Base-by-base conservation (phyloP, 1,140 invertebrate genomes). In the Adoxophyes honmai region DNA sequence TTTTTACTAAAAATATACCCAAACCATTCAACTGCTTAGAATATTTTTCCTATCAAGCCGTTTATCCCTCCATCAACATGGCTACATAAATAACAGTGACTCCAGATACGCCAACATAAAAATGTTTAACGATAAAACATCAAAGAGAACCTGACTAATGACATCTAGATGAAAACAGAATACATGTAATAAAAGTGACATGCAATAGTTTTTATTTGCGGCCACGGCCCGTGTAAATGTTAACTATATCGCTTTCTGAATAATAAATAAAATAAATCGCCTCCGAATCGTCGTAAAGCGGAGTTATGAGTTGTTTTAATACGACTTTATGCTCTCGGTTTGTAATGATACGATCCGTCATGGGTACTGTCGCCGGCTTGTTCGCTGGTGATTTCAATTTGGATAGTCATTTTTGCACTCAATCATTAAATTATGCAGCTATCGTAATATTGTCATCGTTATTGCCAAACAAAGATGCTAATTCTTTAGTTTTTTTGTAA, bases 151-250 rank as follows among this genome's bases (percentile, higher is more conserved):
- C 74, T 81, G 74, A 85, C 70, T 81, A 84, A 87, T 87, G 75
- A 71, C 71, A 84, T 83, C 81, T 77, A 87, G 77, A 85, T 85
- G 75, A 85, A 81, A 85, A 85, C 78, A 75, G 72, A 75, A 81
- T 79, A 80, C 72, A 70, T 67, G 75, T 73, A 80, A 87, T 87
- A 85, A 82, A 85, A 81, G 62, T 85, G 81, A 84, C 81, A 78
- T 71, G 64, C 67, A 48, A 63, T 78, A 78, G 67, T 76, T 81
- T 81, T 74, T 77, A 77, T 73, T 61, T 62, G 33, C 59, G 53
- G 53, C 57, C 55, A 57, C 60, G 61, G 54, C 57, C 61, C 60
- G 53, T 57, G 37, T 66, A 71, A 74, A 71, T 71, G 68, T 66
- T 65, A 64, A 59, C 68, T 65, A 60, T 65, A 69, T 66, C 62